These are phyloP conservation scores for Microctonus brassicae DNA, from an alignment of 2,888 invertebrate genomes.

Conservation along the genomic window DNA sequence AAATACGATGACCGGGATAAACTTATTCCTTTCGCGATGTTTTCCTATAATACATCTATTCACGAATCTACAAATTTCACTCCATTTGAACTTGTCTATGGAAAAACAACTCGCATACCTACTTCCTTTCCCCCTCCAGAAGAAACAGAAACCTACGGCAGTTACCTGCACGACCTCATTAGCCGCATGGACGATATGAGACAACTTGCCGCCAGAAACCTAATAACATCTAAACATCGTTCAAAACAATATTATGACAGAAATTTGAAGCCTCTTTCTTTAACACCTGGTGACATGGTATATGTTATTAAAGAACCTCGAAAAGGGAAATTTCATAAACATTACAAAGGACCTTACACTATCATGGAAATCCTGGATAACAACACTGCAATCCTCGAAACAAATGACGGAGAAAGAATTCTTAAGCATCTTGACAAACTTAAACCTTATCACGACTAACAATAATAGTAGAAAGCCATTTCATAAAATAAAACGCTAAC, in stretches of 20 bases:
- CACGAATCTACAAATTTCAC: too few species aligned
- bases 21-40: constrained; percentile 31
- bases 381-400: constrained; percentile 25
- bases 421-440: too few species aligned
- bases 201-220: too few species aligned
- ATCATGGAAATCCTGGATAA: constrained; percentile 15
- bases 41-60: too few species aligned
- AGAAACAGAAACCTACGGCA: too few species aligned
- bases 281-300: constrained; percentile 14
- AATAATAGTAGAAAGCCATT: constrained; percentile 9
- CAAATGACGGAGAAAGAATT: neutral
- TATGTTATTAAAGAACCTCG: constrained; percentile 19
- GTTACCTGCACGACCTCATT: too few species aligned
- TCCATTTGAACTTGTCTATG: too few species aligned
- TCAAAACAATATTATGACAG: constrained; percentile 33
- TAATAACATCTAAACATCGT: constrained; percentile 31
- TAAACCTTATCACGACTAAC: neutral
- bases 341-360: constrained; percentile 33
- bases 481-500: too few species aligned
- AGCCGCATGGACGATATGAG: too few species aligned
- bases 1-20: constrained; percentile 40
- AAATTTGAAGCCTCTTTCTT: neutral
- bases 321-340: constrained; percentile 33
- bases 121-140: too few species aligned
- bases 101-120: too few species aligned